These are phyloP conservation scores for Digitonthophagus gazella DNA, from an alignment of 2,888 invertebrate genomes.

Conservation along the genomic window DNA sequence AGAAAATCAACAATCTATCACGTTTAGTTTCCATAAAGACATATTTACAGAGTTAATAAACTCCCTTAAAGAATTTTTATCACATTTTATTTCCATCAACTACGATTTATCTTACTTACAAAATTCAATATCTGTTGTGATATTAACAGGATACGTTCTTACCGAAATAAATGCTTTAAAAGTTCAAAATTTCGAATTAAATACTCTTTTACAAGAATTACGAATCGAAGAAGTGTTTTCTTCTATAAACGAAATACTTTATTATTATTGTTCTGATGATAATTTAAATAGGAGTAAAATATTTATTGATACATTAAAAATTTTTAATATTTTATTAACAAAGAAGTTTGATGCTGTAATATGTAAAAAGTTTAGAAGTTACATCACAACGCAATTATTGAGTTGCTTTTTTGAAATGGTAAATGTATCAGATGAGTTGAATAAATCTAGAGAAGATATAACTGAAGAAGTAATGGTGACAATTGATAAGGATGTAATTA, in stretches of 20 bases:
- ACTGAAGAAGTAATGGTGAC: background rate
- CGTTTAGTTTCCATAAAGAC: background rate
- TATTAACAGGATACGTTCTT: conserved; percentile 2
- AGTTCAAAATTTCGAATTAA: background rate
- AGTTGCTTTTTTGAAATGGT: conserved; percentile 29
- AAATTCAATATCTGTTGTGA: background rate
- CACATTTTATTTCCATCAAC: background rate
- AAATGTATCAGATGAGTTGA: conserved; percentile 20
- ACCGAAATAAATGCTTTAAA: background rate
- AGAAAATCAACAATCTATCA: background rate
- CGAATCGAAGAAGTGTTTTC: background rate
- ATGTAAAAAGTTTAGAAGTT: conserved; percentile 19
- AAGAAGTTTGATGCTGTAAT: conserved; percentile 21
- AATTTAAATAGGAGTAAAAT: background rate
- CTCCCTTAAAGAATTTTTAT: background rate
- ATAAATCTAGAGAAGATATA: background rate
- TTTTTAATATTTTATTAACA: conserved; percentile 28
- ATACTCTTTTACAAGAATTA: background rate
- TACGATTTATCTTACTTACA: background rate
- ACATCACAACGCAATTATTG: conserved; percentile 26
- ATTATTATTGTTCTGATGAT: background rate
- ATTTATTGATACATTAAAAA: conserved; percentile 23
- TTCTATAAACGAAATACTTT: background rate
- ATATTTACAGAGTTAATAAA: background rate
- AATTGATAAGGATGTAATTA: conserved; percentile 32